Evolutionary conservation across 2,113 vertebrate genomes (phyloP).

Genomic region (Brachypteracias leptosomus): DNA sequence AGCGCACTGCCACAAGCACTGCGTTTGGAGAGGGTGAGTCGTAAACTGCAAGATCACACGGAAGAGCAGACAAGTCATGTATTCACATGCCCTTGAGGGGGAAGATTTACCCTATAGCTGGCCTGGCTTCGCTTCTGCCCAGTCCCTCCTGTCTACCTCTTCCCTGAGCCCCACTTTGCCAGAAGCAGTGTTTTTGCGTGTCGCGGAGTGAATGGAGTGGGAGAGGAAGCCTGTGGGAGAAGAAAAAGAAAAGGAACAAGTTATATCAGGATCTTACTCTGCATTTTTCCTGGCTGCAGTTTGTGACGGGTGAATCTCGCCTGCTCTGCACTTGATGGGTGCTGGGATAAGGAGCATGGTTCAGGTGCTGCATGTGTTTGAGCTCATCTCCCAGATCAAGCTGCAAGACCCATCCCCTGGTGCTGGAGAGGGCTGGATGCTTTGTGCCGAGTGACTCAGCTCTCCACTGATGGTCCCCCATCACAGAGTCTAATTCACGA

Average conservation of each 20-base stretch:
- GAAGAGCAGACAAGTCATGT: not conserved
- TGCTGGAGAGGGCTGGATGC: not conserved
- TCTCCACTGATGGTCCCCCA: not conserved
- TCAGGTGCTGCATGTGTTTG: rapidly evolving
- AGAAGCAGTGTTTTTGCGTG: not conserved
- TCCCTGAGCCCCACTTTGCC: not conserved
- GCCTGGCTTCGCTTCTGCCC: not conserved
- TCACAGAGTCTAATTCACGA: not conserved
- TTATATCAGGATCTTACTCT: not conserved
- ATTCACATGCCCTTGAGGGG: not conserved
- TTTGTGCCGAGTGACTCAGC: not conserved
- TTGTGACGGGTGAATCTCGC: not conserved
- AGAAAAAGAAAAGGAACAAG: not conserved
- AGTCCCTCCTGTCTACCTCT: not conserved
- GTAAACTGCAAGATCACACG: not conserved
- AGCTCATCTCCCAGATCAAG: not conserved
- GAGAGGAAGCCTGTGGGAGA: not conserved
- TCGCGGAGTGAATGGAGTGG: not conserved
- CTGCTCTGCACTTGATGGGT: not conserved
- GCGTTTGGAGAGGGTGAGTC: not conserved
- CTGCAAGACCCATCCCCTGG: not conserved
- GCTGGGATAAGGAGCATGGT: not conserved
- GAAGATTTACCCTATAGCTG: not conserved
- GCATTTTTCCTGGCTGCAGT: not conserved
- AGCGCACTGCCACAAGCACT: not conserved